Conservation (phyloP, 2,797 vertebrate species). For the Diceros bicornis region DNA sequence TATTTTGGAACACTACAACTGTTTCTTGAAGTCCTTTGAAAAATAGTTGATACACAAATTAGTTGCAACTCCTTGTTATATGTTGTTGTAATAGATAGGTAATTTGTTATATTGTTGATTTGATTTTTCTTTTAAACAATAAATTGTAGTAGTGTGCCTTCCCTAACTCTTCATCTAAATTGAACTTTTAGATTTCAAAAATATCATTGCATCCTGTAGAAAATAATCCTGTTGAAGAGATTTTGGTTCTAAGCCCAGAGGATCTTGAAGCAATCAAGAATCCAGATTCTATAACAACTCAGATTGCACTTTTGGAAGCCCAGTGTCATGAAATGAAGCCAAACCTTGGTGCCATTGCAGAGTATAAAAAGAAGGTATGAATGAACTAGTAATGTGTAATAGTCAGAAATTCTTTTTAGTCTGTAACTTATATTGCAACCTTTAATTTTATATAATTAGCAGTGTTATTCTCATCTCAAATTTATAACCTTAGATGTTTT, state of each 20-base stretch:
- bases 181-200: constrained; percentile 91
- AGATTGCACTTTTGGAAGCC: constrained; percentile 95
- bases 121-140: background rate
- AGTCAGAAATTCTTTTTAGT: background rate
- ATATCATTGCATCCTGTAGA: constrained; percentile 94
- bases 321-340: constrained; percentile 95
- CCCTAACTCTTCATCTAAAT: constrained; percentile 55
- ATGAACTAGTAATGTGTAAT: background rate
- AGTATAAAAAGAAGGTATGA: constrained; percentile 96
- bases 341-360: constrained; percentile 95
- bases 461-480: constrained; percentile 33
- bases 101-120: background rate
- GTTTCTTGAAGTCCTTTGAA: background rate
- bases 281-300: constrained; percentile 93
- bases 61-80: background rate
- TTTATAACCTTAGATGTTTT: constrained; percentile 48
- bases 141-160: background rate
- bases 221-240: constrained; percentile 90
- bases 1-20: background rate
- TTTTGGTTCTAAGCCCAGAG: constrained; percentile 90
- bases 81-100: background rate
- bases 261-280: constrained; percentile 92
- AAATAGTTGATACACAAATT: constrained; percentile 6
- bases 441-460: constrained; percentile 51
- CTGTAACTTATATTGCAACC: background rate